Evolutionary conservation across 2,888 invertebrate species (phyloP).

Genomic region (Epinotia brunnichana): DNA sequence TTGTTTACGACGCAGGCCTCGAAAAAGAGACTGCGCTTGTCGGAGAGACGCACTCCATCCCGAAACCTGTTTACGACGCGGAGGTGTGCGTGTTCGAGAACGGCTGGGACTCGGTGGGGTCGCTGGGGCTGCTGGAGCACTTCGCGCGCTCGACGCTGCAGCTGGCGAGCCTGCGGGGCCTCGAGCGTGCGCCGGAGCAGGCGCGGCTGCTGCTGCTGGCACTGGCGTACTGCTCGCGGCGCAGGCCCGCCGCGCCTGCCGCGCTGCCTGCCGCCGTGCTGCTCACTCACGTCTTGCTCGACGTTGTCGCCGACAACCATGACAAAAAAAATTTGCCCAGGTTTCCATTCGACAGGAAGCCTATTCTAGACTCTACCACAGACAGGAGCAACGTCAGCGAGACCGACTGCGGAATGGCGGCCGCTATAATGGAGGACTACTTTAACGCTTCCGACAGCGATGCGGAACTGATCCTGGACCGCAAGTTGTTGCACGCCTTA

Average conservation of each 20-base stretch:
- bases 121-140: conserved; percentile 49
- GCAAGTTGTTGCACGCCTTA: conserved; percentile 26
- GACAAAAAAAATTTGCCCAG: conserved; percentile 35
- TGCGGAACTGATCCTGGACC: conserved; percentile 4
- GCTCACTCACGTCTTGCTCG: conserved; percentile 54
- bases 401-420: conserved; percentile 47
- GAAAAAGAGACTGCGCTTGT: background rate
- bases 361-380: conserved; percentile 11
- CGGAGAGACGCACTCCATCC: conserved; percentile 37
- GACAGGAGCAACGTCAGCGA: conserved; percentile 29
- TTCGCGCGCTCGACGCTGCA: conserved; percentile 48
- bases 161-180: conserved; percentile 43
- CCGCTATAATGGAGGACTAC: conserved; percentile 31
- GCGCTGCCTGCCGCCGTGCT: conserved; percentile 53
- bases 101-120: conserved; percentile 54
- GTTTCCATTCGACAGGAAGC: conserved; percentile 23
- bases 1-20: conserved; percentile 10
- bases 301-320: conserved; percentile 46
- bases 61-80: conserved; percentile 52
- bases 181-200: conserved; percentile 51
- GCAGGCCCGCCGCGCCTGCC: conserved; percentile 46
- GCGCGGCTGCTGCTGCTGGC: conserved; percentile 53
- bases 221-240: conserved; percentile 54
- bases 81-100: conserved; percentile 55
- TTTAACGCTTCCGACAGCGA: conserved; percentile 8